Evolutionary conservation across 2,113 vertebrate genomes (phyloP), one percentile per base, ranked within the genome.

Genomic region (Xiphorhynchus elegans): DNA sequence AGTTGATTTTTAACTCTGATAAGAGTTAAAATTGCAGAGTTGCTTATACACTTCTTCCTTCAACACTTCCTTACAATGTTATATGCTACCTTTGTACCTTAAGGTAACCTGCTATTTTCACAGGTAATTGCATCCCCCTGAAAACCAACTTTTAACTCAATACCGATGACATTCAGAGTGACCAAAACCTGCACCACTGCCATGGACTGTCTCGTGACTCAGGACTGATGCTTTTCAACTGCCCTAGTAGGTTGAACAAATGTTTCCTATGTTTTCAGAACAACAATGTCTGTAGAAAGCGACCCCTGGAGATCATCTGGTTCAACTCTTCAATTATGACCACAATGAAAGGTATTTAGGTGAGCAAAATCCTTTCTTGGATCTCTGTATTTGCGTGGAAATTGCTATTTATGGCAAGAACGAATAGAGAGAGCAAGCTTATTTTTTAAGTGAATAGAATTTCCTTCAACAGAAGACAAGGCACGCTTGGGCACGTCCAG

Each of bases 121-220:
- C 0, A 20, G 28, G 37, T 39, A 88, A 52, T 2, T n/a, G 17
- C 7, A 70, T 13, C 5, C 21, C 66, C 42, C 39, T 68, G 66
- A 72, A 88, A 25, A 63, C 11, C 9, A 29, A 33, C 23, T 20
- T 78, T 21, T 25, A 56, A 39, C 37, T 39, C 52, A 79, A 37
- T 6, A 15, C 8, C 46, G 56, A 29, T 2, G 12, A 58, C 42
- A 23, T 17, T 72, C 24, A 76, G 39, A 44, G n/a, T 21, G 31
- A 74, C 14, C 42, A 31, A 59, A 39, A 62, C 6, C 52, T 8
- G 24, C 56, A 47, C 26, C 40, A 47, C 6, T 66, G 73, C 23
- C 35, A 40, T 0, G 11, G 33, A 10, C 6, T 9, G 26, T 9
- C 29, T 37, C 29, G 9, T 2, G 18, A 52, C 5, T 69, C 33